phyloP scores from a whole-genome alignment of 2,113 vertebrate species.

The Vombatus ursinus region DNA sequence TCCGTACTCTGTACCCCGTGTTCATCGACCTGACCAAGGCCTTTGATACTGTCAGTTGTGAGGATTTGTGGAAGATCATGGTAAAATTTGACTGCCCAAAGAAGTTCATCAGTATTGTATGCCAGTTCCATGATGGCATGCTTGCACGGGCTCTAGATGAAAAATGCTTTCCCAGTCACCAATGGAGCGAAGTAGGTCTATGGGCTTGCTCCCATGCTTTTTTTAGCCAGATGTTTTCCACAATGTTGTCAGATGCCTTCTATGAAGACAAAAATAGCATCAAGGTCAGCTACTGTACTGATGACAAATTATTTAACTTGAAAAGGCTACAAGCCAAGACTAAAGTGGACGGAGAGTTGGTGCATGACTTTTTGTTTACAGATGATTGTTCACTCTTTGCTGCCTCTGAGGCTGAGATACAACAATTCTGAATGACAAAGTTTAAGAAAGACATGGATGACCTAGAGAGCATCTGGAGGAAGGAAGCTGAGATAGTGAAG shows the following conservation, averaged over 20 bases:
- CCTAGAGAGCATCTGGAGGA: background rate
- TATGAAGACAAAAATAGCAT: background rate
- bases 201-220: background rate
- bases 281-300: background rate
- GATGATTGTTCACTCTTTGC: background rate
- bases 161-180: background rate
- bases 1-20: background rate
- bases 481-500: background rate
- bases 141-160: background rate
- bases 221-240: background rate
- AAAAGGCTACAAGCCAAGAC: background rate
- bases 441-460: background rate
- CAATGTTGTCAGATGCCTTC: background rate
- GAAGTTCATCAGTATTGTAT: background rate
- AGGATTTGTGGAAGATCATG: background rate
- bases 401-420: too few relatives aligned
- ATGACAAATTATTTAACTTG: background rate
- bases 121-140: too few relatives aligned
- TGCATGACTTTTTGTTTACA: background rate
- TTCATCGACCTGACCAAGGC: background rate
- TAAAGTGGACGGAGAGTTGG: background rate
- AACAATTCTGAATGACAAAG: background rate
- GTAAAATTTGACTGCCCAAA: background rate
- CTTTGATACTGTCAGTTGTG: background rate
- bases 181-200: background rate